phyloP scores from a whole-genome alignment of 2,888 invertebrate species.

The Lucinisca nassula region DNA sequence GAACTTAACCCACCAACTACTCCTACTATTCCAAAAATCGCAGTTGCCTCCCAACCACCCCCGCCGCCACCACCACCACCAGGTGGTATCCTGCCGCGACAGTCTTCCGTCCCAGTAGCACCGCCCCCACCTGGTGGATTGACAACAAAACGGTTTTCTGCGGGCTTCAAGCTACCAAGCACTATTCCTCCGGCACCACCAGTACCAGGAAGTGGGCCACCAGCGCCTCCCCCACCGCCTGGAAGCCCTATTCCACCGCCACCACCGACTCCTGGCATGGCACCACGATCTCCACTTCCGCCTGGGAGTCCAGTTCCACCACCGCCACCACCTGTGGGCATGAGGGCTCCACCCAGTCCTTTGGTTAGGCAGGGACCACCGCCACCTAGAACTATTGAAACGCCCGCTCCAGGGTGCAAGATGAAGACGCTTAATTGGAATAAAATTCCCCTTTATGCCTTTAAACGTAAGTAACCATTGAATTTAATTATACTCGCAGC shows the following conservation, averaged over 20 bases:
- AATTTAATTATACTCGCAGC: too few species aligned
- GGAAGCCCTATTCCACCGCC: conserved; percentile 35
- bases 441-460: conserved; percentile 92
- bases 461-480: conserved; percentile 75
- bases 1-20: background rate
- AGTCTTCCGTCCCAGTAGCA: conserved; percentile 22
- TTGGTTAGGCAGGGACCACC: conserved; percentile 42
- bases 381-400: conserved; percentile 89
- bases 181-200: conserved; percentile 58
- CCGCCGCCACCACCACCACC: conserved; percentile 67
- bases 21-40: conserved; percentile 61
- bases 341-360: conserved; percentile 57
- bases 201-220: conserved; percentile 20
- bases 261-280: conserved; percentile 49
- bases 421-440: conserved; percentile 99
- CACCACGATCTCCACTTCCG: conserved; percentile 55
- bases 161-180: background rate
- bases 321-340: conserved; percentile 45
- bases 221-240: conserved; percentile 52
- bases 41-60: conserved; percentile 47
- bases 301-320: conserved; percentile 18
- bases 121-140: conserved; percentile 63
- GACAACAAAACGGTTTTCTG: background rate
- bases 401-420: conserved; percentile 96
- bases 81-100: background rate